Percentiles rank a stretch among this genome's conserved stretches.
Evolutionary conservation across 2,113 vertebrate genomes (phyloP).

Genomic region (Anarrhichthys ocellatus): DNA sequence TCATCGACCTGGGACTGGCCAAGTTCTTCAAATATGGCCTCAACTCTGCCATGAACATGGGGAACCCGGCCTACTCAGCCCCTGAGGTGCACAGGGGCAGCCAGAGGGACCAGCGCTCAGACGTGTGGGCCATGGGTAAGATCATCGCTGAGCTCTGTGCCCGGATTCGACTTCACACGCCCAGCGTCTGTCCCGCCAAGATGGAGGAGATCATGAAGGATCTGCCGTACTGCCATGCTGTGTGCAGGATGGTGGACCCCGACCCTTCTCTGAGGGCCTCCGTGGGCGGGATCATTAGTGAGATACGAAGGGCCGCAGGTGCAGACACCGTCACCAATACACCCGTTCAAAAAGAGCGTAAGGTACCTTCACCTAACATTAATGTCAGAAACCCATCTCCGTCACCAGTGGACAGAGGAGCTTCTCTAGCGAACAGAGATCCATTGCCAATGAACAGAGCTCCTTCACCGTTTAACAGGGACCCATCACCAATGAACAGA

Average conservation of each 20-base stretch:
- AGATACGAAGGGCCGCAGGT: constrained; percentile 61
- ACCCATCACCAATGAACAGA: background rate
- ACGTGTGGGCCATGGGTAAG: constrained; percentile 85
- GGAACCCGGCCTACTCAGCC: constrained; percentile 82
- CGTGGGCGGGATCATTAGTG: constrained; percentile 68
- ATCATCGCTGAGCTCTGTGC: constrained; percentile 80
- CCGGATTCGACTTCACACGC: constrained; percentile 74
- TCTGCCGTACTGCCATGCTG: constrained; percentile 61
- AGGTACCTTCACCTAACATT: background rate
- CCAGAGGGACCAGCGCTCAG: constrained; percentile 77
- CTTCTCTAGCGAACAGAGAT: background rate
- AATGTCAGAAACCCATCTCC: constrained; percentile 21
- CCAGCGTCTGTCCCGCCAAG: constrained; percentile 68
- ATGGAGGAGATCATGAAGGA: constrained; percentile 72
- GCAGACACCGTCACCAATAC: background rate
- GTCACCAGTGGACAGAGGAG: background rate
- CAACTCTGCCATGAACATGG: constrained; percentile 76
- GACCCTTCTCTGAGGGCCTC: constrained; percentile 60
- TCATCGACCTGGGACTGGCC: constrained; percentile 83
- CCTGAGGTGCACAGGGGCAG: constrained; percentile 70
- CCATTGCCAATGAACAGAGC: background rate
- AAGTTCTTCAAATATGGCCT: constrained; percentile 78
- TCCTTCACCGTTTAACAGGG: background rate
- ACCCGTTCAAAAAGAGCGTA: background rate
- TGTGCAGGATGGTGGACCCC: constrained; percentile 76